Conservation (phyloP, 2,113 vertebrate species). For the Cervus canadensis region DNA sequence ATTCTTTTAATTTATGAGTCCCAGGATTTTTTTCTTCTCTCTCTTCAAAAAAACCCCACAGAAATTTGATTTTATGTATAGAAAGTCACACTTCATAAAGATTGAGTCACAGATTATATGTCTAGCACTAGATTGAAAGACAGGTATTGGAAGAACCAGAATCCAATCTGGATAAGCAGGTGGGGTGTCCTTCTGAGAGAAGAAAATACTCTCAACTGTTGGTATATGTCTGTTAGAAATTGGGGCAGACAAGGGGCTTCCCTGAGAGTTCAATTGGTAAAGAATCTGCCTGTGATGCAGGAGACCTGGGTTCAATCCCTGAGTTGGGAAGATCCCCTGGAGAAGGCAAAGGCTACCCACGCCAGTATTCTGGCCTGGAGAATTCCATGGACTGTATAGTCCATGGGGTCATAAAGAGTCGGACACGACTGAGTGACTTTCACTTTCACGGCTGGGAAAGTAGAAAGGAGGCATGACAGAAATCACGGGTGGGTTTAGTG, state of each 20-base stretch:
- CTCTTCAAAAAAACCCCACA: neutral
- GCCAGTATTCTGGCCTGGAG: neutral
- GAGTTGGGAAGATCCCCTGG: neutral
- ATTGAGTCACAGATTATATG: neutral
- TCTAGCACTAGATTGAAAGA: neutral
- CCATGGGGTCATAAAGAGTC: neutral
- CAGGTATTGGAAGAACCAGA: neutral
- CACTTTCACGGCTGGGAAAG: neutral
- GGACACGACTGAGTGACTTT: rapidly evolving
- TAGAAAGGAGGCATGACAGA: neutral
- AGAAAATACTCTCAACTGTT: neutral
- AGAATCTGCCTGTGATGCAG: neutral
- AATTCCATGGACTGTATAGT: neutral
- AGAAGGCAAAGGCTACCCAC: neutral
- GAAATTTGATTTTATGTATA: neutral
- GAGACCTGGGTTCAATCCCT: neutral
- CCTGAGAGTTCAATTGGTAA: neutral
- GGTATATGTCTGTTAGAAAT: neutral
- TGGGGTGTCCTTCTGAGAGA: neutral
- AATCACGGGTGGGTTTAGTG: neutral
- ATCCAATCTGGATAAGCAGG: neutral
- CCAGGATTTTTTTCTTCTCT: neutral
- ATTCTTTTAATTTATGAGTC: neutral
- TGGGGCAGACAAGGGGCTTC: neutral
- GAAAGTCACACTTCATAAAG: neutral